Conservation (phyloP, 2,113 vertebrate species). For the Puntigrus tetrazona region DNA sequence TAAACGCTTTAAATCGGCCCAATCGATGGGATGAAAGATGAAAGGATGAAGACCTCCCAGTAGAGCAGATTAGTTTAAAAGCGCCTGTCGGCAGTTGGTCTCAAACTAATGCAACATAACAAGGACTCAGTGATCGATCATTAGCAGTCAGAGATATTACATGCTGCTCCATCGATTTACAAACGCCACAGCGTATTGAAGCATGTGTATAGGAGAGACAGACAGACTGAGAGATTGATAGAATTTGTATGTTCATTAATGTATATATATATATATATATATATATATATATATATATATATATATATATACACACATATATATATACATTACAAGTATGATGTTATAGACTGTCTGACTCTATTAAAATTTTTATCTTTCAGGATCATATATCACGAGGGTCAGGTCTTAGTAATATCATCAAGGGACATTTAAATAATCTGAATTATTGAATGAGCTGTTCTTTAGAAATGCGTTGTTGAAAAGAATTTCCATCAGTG, state of each 20-base stretch:
- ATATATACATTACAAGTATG: too few relatives aligned
- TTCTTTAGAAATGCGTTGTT: background rate
- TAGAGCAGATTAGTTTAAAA: constrained; percentile 34
- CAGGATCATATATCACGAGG: background rate
- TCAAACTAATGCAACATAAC: constrained; percentile 41
- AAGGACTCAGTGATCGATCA: constrained; percentile 29
- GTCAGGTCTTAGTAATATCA: background rate
- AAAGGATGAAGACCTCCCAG: constrained; percentile 27
- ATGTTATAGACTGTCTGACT: too few relatives aligned
- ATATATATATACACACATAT: too few relatives aligned
- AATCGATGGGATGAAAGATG: constrained; percentile 34
- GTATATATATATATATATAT: too few relatives aligned
- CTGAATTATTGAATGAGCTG: background rate
- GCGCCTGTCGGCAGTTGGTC: constrained; percentile 20
- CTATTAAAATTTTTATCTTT: background rate
- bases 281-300: too few relatives aligned
- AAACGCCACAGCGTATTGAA: background rate
- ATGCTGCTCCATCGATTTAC: constrained; percentile 32
- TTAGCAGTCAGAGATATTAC: constrained; percentile 37
- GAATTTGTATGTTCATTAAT: background rate
- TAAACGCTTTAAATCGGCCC: background rate
- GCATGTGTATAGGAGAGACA: background rate
- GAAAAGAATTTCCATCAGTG: background rate
- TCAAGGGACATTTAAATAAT: background rate
- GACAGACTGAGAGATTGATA: background rate